A percentile compares a stretch with the other conserved stretches of the same genome.
phyloP scores from a whole-genome alignment of 2,797 vertebrate species.

The Squalus acanthias region DNA sequence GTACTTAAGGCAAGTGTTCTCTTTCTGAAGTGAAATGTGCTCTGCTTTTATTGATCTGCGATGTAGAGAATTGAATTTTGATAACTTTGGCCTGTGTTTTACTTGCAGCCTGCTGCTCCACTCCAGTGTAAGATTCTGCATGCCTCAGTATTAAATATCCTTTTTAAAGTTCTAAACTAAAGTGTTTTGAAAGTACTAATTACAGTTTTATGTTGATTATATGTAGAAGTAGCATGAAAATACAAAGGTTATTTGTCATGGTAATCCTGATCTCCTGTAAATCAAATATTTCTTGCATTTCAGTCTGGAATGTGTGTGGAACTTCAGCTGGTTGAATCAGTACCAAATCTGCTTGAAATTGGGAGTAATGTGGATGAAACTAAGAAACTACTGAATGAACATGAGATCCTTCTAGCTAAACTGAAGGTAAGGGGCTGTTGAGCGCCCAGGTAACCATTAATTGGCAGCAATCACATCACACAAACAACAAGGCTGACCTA shows the following conservation, averaged over 20 bases:
- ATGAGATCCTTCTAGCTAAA: conserved; percentile 72
- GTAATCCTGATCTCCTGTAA: neutral
- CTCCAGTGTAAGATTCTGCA: neutral
- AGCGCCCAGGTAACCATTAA: neutral
- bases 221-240: neutral
- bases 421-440: conserved; percentile 68
- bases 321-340: conserved; percentile 77
- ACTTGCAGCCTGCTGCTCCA: neutral
- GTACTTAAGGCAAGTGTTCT: conserved; percentile 73
- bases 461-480: neutral
- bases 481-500: neutral
- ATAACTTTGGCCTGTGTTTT: neutral
- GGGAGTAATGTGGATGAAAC: conserved; percentile 76
- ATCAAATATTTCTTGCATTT: conserved; percentile 43
- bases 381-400: conserved; percentile 71
- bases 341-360: conserved; percentile 82
- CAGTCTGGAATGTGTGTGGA: conserved; percentile 75
- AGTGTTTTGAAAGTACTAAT: neutral
- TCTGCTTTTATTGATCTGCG: neutral
- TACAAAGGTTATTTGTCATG: neutral
- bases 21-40: neutral
- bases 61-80: neutral
- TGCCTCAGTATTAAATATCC: neutral
- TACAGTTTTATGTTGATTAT: neutral
- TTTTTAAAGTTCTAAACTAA: neutral